Conservation (phyloP, 2,888 invertebrate genomes). For the Hemithea aestivaria region DNA sequence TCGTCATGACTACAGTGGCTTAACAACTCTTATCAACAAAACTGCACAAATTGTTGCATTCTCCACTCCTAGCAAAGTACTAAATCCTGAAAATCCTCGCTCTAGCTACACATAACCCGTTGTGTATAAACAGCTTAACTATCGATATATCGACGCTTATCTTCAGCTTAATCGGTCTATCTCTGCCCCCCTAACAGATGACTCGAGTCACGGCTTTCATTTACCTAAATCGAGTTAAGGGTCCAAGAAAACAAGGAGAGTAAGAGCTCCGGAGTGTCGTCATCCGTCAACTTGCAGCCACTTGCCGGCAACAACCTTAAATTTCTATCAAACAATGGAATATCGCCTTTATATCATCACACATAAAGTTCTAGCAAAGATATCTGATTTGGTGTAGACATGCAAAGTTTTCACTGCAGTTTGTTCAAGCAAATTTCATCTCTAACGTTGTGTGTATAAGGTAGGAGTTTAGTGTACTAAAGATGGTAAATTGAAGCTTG, state of each 20-base stretch:
- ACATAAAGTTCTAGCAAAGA: conserved; percentile 23
- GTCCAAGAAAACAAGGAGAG: conserved; percentile 60
- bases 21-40: too few relatives aligned
- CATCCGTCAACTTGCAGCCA: conserved; percentile 62
- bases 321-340: conserved; percentile 24
- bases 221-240: conserved; percentile 64
- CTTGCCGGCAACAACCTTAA: conserved; percentile 37
- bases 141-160: conserved; percentile 2
- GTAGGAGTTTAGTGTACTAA: conserved; percentile 3
- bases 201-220: conserved; percentile 48
- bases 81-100: too few relatives aligned
- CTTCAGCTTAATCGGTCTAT: conserved; percentile 7
- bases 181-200: conserved; percentile 38
- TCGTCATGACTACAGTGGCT: too few relatives aligned
- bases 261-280: conserved; percentile 57
- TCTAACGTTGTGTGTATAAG: conserved; percentile 19
- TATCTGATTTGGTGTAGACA: conserved; percentile 11
- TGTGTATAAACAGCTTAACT: too few relatives aligned
- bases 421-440: conserved; percentile 19
- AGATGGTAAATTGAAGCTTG: conserved; percentile 34
- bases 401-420: conserved; percentile 16
- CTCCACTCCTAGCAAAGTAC: too few relatives aligned
- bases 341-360: conserved; percentile 24
- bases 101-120: too few relatives aligned
- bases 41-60: too few relatives aligned